Conservation (phyloP, 2,888 invertebrate species). For the Heliconius charithonia region DNA sequence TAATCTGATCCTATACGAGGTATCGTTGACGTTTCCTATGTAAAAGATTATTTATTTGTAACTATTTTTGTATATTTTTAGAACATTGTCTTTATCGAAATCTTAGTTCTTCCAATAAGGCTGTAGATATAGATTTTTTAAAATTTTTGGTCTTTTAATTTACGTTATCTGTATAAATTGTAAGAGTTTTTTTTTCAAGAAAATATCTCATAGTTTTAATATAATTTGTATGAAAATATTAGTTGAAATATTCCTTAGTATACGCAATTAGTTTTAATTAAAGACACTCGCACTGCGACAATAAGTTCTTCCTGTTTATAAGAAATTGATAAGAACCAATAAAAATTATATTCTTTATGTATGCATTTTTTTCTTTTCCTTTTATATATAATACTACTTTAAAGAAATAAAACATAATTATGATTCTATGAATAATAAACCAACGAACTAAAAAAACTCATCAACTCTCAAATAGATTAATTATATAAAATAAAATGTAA, state of each 20-base stretch:
- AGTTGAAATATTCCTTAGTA: constrained; percentile 66
- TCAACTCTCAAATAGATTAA: no score
- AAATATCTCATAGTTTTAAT: constrained; percentile 77
- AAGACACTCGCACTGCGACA: constrained; percentile 76
- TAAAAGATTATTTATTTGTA: constrained; percentile 81
- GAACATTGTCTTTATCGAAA: constrained; percentile 54
- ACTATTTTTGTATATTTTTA: constrained; percentile 78
- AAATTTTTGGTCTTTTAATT: constrained; percentile 56
- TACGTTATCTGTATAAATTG: constrained; percentile 76
- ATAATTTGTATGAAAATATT: constrained; percentile 73
- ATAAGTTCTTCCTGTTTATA: constrained; percentile 77
- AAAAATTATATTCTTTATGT: constrained; percentile 76
- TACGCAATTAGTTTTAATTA: constrained; percentile 66
- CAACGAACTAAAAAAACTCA: no score
- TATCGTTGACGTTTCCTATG: constrained; percentile 63
- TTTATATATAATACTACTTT: neutral
- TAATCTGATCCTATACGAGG: constrained; percentile 36
- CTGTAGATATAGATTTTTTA: constrained; percentile 76
- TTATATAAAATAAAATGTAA: no score
- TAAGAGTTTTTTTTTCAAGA: constrained; percentile 66
- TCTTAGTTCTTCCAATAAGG: constrained; percentile 72
- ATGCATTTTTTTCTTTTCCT: constrained; percentile 47
- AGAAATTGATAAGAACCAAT: constrained; percentile 81
- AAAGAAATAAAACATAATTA: neutral
- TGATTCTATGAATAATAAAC: no score